A percentile compares a stretch with the other conserved stretches of the same genome.
Conservation (phyloP, 2,113 vertebrate genomes). For the Petroica traversi region DNA sequence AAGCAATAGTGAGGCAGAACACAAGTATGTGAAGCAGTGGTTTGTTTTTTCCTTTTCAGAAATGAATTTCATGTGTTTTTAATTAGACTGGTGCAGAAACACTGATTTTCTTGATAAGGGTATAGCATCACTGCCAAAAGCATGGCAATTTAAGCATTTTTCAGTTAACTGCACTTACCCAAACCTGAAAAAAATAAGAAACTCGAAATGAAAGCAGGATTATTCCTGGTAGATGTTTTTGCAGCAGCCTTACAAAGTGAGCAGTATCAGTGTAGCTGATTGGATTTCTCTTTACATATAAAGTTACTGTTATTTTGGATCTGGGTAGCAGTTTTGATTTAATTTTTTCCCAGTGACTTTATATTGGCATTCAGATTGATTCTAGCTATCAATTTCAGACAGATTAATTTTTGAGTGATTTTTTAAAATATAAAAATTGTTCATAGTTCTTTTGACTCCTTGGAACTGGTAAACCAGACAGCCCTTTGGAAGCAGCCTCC, state of each 20-base stretch:
- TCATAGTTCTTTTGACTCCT: not conserved
- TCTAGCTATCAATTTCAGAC: slow-evolving; percentile 5
- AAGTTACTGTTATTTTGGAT: not conserved
- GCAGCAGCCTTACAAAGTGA: not conserved
- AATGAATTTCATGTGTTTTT: not conserved
- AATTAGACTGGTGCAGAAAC: not conserved
- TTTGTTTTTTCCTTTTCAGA: not conserved
- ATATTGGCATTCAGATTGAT: slow-evolving; percentile 14
- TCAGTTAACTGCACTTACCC: not conserved
- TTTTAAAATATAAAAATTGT: not conserved
- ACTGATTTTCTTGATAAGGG: not conserved
- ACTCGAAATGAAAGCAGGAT: not conserved
- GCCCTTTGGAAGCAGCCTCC: not conserved
- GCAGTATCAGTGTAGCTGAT: not conserved
- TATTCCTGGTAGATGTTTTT: not conserved
- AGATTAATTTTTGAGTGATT: slow-evolving; percentile 27
- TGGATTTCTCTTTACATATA: not conserved
- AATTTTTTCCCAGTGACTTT: not conserved
- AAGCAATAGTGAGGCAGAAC: not conserved
- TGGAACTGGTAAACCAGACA: not conserved
- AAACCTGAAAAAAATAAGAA: not conserved
- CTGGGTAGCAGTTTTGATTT: not conserved
- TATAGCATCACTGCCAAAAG: not conserved
- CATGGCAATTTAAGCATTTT: not conserved
- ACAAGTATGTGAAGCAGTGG: not conserved